Evolutionary conservation across 37 sponge, comb jelly and placozoan genomes (phyloP).

Genomic region (Bolinopsis microptera): DNA sequence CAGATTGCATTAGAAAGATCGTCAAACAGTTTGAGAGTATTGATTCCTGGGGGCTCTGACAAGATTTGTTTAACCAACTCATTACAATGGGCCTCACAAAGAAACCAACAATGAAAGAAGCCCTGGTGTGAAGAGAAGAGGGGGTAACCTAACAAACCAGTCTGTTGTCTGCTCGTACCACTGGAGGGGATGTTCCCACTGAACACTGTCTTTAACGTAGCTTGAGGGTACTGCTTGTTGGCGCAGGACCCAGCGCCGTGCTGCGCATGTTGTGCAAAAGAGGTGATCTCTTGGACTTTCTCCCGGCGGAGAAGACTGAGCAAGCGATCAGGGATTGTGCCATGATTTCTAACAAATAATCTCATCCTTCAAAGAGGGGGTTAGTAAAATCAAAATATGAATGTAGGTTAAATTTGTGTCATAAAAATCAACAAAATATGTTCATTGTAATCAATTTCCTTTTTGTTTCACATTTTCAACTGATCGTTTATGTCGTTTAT

Average conservation of each 20-base stretch:
- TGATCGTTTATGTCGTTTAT: too few relatives aligned
- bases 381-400: too few relatives aligned
- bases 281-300: neutral
- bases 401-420: too few relatives aligned
- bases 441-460: too few relatives aligned
- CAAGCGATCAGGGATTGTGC: neutral
- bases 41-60: neutral
- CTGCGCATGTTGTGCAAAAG: neutral
- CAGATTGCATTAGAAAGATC: slow-evolving; percentile 42
- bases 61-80: neutral
- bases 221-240: neutral
- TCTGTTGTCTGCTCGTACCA: neutral
- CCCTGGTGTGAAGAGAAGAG: neutral
- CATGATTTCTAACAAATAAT: neutral
- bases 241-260: neutral
- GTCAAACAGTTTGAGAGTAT: slow-evolving; percentile 19
- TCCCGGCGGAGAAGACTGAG: neutral
- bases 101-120: neutral
- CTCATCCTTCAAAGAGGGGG: neutral
- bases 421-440: too few relatives aligned
- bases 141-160: slow-evolving; percentile 3
- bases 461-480: too few relatives aligned
- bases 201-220: neutral
- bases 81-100: slow-evolving; percentile 11
- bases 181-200: neutral